Percentiles rank a stretch among this genome's conserved stretches.
Conservation (phyloP, 2,888 invertebrate genomes). For the Sesia bembeciformis region DNA sequence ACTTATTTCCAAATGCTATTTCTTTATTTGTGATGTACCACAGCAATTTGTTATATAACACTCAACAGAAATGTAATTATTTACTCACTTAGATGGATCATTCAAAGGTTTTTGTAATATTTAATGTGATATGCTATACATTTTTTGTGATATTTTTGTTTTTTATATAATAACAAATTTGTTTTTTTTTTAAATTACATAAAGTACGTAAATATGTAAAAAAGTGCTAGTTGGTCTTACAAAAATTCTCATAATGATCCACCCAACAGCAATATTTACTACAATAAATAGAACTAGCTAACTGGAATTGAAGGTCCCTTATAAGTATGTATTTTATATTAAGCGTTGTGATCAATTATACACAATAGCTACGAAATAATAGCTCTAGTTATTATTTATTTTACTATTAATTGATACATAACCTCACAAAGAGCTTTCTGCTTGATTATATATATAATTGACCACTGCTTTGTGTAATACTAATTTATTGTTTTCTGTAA, state of each 20-base stretch:
- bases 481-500: constrained; percentile 67
- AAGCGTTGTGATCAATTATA: constrained; percentile 63
- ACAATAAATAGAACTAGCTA: constrained; percentile 73
- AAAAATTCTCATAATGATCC: constrained; percentile 56
- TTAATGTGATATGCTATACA: constrained; percentile 64
- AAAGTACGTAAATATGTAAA: constrained; percentile 60
- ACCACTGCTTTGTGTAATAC: constrained; percentile 63
- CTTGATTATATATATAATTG: constrained; percentile 39
- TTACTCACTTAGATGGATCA: constrained; percentile 55
- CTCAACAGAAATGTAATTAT: constrained; percentile 66
- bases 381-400: not conserved
- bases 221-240: constrained; percentile 69
- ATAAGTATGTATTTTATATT: constrained; percentile 66
- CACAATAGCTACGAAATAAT: constrained; percentile 13
- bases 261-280: constrained; percentile 58
- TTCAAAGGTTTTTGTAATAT: constrained; percentile 40
- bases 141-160: constrained; percentile 61
- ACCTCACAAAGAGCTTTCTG: not conserved
- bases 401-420: not conserved
- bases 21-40: constrained; percentile 52
- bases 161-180: constrained; percentile 60
- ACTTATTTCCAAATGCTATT: constrained; percentile 71
- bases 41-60: constrained; percentile 56
- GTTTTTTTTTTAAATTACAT: constrained; percentile 44
- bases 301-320: constrained; percentile 74